These are phyloP conservation scores for Phenganax stokvisi DNA, from an alignment of 92 coral and sea anemone species.

Conservation along the genomic window DNA sequence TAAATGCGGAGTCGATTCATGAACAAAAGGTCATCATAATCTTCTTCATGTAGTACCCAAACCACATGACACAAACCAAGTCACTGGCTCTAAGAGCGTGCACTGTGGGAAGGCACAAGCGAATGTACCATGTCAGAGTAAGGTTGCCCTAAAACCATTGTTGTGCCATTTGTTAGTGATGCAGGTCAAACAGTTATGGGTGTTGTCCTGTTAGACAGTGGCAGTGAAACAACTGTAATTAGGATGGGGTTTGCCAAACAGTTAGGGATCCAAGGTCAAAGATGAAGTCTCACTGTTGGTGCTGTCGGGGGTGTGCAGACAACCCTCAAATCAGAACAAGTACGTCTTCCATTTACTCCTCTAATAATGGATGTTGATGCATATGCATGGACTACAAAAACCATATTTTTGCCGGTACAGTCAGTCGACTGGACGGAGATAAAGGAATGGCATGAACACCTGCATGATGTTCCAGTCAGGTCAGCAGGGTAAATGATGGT, in stretches of 20 bases:
- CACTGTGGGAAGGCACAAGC: too few species aligned
- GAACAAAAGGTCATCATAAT: constrained; percentile 32
- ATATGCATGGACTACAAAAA: constrained; percentile 54
- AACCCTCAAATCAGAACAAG: constrained; percentile 46
- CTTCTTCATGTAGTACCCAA: too few species aligned
- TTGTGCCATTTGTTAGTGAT: too few species aligned
- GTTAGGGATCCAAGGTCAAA: constrained; percentile 38
- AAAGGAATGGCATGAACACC: constrained; percentile 33
- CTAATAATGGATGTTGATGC: constrained; percentile 38
- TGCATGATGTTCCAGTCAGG: constrained; percentile 43
- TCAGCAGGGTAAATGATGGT: constrained; percentile 32
- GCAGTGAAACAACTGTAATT: not conserved
- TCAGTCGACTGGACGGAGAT: constrained; percentile 46
- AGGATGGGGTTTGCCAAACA: constrained; percentile 37
- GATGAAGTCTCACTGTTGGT: constrained; percentile 37
- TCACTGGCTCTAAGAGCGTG: too few species aligned
- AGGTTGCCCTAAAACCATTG: too few species aligned
- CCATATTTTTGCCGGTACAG: constrained; percentile 45
- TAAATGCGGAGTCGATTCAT: constrained; percentile 39
- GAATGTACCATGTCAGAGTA: too few species aligned
- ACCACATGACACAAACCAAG: too few species aligned
- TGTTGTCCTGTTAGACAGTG: too few species aligned
- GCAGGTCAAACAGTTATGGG: too few species aligned
- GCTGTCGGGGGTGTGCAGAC: constrained; percentile 47
- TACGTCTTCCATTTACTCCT: constrained; percentile 47